Conservation (phyloP, 2,888 invertebrate genomes). For the Clepsis dumicolana region DNA sequence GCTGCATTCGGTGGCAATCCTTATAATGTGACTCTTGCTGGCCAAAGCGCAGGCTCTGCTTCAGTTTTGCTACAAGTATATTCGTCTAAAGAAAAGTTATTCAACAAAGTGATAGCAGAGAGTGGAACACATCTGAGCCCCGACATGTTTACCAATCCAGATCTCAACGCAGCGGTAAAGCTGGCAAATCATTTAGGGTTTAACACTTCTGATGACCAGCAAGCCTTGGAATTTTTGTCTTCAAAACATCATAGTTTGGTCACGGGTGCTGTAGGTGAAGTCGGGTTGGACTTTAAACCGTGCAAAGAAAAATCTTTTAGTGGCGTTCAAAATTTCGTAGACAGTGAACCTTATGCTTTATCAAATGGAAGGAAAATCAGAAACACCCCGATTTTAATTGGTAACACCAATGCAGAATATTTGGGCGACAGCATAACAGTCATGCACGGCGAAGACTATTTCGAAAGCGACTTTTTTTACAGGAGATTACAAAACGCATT, state of each 20-base stretch:
- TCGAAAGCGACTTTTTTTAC: slow-evolving; percentile 67
- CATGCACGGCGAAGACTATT: slow-evolving; percentile 56
- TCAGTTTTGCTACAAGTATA: slow-evolving; percentile 74
- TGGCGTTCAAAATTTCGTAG: slow-evolving; percentile 72
- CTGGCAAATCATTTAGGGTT: slow-evolving; percentile 71
- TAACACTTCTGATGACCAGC: slow-evolving; percentile 63
- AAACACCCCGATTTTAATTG: slow-evolving; percentile 72
- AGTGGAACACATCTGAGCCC: slow-evolving; percentile 76
- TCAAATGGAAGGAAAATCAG: slow-evolving; percentile 68
- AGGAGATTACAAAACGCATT: slow-evolving; percentile 66
- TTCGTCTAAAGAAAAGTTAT: slow-evolving; percentile 71
- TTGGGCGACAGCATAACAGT: neutral
- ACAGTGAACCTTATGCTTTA: slow-evolving; percentile 68
- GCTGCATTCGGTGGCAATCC: slow-evolving; percentile 78
- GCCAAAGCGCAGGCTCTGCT: slow-evolving; percentile 73
- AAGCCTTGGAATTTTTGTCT: slow-evolving; percentile 68
- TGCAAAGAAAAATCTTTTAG: slow-evolving; percentile 77
- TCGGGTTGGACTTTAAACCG: slow-evolving; percentile 66
- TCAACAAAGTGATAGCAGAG: slow-evolving; percentile 71
- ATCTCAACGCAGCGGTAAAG: slow-evolving; percentile 67
- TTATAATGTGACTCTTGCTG: slow-evolving; percentile 74
- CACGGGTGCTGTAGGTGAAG: slow-evolving; percentile 63
- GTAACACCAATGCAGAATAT: slow-evolving; percentile 69
- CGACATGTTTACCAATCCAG: slow-evolving; percentile 69
- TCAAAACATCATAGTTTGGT: slow-evolving; percentile 64